phyloP scores from a whole-genome alignment of 2,797 vertebrate species.

The Smutsia temminckii region DNA sequence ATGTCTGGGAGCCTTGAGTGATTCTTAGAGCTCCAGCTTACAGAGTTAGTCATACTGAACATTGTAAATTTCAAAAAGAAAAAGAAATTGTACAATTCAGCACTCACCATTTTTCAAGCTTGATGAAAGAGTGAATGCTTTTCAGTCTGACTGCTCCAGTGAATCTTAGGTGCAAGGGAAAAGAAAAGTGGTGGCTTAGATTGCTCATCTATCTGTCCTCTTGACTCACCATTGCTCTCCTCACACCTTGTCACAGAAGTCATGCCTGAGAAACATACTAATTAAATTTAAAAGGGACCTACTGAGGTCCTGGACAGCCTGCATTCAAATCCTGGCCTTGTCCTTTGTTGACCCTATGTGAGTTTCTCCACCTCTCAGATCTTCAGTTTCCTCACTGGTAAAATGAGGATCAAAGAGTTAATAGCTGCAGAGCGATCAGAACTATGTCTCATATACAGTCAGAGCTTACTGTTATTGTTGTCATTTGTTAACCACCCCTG shows the following conservation, averaged over 20 bases:
- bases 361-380: background rate
- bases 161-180: background rate
- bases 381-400: background rate
- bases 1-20: constrained; percentile 76
- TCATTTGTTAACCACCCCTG: background rate
- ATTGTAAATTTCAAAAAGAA: constrained; percentile 64
- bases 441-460: background rate
- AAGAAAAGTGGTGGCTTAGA: background rate
- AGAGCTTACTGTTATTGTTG: background rate
- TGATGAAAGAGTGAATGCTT: constrained; percentile 22
- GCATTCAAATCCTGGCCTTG: background rate
- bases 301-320: background rate
- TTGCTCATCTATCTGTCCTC: background rate
- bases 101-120: constrained; percentile 28
- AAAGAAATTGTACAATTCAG: constrained; percentile 57
- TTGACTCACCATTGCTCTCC: background rate
- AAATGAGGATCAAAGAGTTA: background rate
- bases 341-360: background rate
- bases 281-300: background rate
- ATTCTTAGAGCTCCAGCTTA: constrained; percentile 73
- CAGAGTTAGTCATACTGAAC: constrained; percentile 73
- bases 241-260: background rate
- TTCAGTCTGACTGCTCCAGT: background rate
- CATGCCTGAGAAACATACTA: background rate
- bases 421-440: background rate